Conservation (phyloP, 2,888 invertebrate species). For the Strigamia transsilvanica region DNA sequence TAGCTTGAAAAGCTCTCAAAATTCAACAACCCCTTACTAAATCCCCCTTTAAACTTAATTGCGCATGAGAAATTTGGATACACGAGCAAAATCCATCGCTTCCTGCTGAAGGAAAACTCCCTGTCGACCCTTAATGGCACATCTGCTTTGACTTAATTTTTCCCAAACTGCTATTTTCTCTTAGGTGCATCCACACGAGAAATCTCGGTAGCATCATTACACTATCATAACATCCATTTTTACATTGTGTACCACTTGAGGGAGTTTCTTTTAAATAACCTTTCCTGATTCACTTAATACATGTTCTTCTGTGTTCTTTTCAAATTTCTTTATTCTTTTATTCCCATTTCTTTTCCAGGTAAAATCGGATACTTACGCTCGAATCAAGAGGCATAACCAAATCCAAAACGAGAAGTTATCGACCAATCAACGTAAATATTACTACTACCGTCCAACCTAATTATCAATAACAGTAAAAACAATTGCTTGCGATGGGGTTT, state of each 20-base stretch:
- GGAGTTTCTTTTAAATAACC: constrained; percentile 11
- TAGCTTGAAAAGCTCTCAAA: constrained; percentile 43
- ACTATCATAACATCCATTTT: constrained; percentile 37
- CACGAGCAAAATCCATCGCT: constrained; percentile 44
- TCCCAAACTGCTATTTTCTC: constrained; percentile 38
- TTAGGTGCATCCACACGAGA: constrained; percentile 48
- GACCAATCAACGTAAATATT: constrained; percentile 24
- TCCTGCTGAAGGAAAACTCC: constrained; percentile 36
- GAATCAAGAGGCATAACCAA: constrained; percentile 23
- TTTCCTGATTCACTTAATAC: not conserved
- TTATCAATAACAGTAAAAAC: too few relatives aligned
- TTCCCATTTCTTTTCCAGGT: not conserved
- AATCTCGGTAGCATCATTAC: constrained; percentile 43
- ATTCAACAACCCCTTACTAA: constrained; percentile 45
- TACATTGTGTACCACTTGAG: not conserved
- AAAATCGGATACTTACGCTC: constrained; percentile 34
- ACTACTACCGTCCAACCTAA: not conserved
- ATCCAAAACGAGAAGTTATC: constrained; percentile 17
- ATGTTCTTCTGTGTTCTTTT: too few relatives aligned
- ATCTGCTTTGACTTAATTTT: constrained; percentile 46
- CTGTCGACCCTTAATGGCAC: constrained; percentile 49
- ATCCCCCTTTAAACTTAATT: constrained; percentile 36
- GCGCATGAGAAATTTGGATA: constrained; percentile 48
- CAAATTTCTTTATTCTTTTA: too few relatives aligned
- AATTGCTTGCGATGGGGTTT: too few relatives aligned